These are phyloP conservation scores for Acrocyrtus sp. DNA, from an alignment of 2,888 invertebrate genomes.

Conservation along the genomic window DNA sequence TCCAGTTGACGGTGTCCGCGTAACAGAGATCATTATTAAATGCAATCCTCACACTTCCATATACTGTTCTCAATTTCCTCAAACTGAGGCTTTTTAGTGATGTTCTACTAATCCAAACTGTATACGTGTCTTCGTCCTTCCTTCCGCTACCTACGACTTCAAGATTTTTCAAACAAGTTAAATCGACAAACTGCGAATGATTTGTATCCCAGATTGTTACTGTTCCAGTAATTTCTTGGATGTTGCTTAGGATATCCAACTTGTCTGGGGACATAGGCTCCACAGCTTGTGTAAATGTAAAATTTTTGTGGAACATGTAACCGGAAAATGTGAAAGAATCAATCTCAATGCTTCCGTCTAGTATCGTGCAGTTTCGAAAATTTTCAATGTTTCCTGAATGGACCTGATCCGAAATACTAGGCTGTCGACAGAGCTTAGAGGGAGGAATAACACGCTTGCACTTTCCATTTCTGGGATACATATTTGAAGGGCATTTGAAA, in stretches of 20 bases:
- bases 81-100: not conserved
- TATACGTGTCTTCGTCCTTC: no score
- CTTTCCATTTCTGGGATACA: no score
- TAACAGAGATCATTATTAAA: not conserved
- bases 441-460: no score
- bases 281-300: no score
- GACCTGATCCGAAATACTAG: no score
- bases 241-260: not conserved
- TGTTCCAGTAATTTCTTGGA: not conserved
- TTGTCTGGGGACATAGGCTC: not conserved
- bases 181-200: not conserved
- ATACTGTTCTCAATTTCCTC: not conserved
- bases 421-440: no score
- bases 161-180: not conserved
- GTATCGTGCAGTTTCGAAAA: no score
- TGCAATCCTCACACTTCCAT: not conserved
- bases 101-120: not conserved
- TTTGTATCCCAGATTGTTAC: not conserved
- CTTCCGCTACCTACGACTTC: not conserved
- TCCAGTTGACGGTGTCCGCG: not conserved
- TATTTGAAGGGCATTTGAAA: no score
- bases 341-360: no score
- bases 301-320: no score
- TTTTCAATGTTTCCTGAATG: no score
- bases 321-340: no score